Percentiles rank a stretch among this genome's conserved stretches.
Evolutionary conservation across 2,113 vertebrate genomes (phyloP).

Genomic region (Pteruthius melanotis): DNA sequence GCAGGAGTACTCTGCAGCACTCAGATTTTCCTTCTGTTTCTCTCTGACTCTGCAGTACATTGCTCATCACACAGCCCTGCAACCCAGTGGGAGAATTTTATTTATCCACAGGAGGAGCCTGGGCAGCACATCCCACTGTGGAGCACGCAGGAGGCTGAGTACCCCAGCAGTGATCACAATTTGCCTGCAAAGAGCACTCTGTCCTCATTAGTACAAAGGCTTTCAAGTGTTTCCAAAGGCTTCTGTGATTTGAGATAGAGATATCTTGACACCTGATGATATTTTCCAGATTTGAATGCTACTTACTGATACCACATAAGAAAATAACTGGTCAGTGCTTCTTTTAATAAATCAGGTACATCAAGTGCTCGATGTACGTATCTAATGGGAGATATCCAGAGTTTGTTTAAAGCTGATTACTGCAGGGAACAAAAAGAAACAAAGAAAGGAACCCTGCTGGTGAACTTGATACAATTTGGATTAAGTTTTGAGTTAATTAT

Average conservation of each 20-base stretch:
- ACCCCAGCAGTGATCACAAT: rapidly evolving
- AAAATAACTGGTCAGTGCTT: not conserved
- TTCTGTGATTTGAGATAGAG: not conserved
- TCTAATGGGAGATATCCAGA: not conserved
- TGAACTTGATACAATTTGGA: not conserved
- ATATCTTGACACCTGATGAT: not conserved
- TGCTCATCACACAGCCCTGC: not conserved
- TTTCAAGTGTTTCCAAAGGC: not conserved
- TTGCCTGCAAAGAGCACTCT: not conserved
- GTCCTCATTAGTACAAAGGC: not conserved
- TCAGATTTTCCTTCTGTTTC: not conserved
- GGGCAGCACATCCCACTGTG: not conserved
- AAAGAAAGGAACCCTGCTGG: not conserved
- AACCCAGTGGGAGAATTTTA: not conserved
- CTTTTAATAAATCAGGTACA: not conserved
- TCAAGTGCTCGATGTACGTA: not conserved
- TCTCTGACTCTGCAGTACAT: not conserved
- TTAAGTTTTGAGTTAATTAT: not conserved
- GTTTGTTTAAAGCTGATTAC: not conserved
- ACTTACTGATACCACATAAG: not conserved
- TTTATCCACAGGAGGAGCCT: not conserved
- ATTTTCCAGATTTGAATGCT: not conserved
- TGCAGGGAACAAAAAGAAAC: not conserved
- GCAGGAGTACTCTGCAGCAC: not conserved
- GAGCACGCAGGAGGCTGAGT: not conserved